Evolutionary conservation across 1,140 invertebrate genomes (phyloP).

Genomic region (Cyclina sinensis): DNA sequence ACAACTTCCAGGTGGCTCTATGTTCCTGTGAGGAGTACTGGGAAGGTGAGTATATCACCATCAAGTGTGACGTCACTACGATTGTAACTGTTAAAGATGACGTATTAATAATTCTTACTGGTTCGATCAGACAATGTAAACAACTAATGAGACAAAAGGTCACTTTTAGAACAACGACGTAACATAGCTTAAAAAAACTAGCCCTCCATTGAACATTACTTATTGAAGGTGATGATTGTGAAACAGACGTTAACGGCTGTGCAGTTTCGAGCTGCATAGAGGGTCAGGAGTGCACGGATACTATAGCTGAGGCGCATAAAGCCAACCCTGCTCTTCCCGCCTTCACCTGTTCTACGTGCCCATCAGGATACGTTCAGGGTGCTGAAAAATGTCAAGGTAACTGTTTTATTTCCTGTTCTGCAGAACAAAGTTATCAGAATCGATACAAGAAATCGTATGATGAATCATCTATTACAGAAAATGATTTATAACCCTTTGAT

Average conservation of each 20-base stretch:
- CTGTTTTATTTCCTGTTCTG: no score
- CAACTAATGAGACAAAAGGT: no score
- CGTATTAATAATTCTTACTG: not conserved
- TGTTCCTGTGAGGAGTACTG: not conserved
- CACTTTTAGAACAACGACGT: no score
- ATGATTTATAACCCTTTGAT: no score
- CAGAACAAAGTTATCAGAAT: no score
- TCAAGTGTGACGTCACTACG: not conserved
- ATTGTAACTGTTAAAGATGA: not conserved
- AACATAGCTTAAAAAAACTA: no score
- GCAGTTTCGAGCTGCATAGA: constrained; percentile 7
- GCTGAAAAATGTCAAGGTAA: constrained; percentile 29
- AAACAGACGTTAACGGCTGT: constrained; percentile 58
- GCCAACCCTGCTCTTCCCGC: not conserved
- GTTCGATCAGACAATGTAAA: not conserved
- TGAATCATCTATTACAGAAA: no score
- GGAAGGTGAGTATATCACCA: not conserved
- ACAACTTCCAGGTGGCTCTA: not conserved
- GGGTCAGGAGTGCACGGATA: constrained; percentile 47
- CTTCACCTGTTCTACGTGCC: constrained; percentile 31
- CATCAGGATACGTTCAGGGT: not conserved
- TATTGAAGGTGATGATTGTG: constrained; percentile 41
- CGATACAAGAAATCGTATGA: no score
- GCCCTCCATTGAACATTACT: no score
- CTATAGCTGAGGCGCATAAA: not conserved